Percentiles rank a stretch among this genome's conserved stretches.
These are phyloP conservation scores for Pimephales promelas DNA, from an alignment of 2,113 vertebrate genomes.

Conservation along the genomic window DNA sequence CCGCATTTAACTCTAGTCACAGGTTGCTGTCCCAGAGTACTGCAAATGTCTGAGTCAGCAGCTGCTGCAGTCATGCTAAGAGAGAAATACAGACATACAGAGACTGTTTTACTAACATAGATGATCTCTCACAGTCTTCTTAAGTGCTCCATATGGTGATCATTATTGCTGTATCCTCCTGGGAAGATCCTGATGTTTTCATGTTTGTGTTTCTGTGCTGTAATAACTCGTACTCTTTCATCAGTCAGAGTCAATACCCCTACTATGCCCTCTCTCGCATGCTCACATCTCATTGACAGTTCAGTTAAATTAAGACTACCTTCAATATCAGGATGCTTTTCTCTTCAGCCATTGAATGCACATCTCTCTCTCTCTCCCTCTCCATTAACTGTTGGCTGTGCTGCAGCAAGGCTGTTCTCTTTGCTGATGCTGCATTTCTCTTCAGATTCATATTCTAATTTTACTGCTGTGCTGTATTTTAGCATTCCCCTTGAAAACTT, in stretches of 20 bases:
- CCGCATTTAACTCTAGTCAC: slow-evolving; percentile 16
- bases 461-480: slow-evolving; percentile 44
- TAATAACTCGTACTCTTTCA: neutral
- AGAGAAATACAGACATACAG: neutral
- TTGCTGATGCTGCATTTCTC: slow-evolving; percentile 51
- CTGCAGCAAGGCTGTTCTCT: slow-evolving; percentile 48
- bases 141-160: slow-evolving; percentile 14
- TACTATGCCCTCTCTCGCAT: neutral
- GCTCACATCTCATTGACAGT: neutral
- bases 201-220: neutral
- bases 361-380: neutral
- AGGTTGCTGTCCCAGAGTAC: slow-evolving; percentile 7
- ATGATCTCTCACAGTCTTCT: neutral
- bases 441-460: slow-evolving; percentile 59
- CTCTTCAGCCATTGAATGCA: neutral
- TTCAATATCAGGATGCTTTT: neutral
- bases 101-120: slow-evolving; percentile 1
- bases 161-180: neutral
- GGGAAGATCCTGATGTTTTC: slow-evolving; percentile 8
- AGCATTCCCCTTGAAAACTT: slow-evolving; percentile 54
- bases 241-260: neutral
- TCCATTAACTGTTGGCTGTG: slow-evolving; percentile 15
- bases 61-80: slow-evolving; percentile 17
- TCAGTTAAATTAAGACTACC: neutral
- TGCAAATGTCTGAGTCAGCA: slow-evolving; percentile 48